These are phyloP conservation scores for Rhea americana DNA, from an alignment of 2,113 vertebrate genomes.

Conservation along the genomic window DNA sequence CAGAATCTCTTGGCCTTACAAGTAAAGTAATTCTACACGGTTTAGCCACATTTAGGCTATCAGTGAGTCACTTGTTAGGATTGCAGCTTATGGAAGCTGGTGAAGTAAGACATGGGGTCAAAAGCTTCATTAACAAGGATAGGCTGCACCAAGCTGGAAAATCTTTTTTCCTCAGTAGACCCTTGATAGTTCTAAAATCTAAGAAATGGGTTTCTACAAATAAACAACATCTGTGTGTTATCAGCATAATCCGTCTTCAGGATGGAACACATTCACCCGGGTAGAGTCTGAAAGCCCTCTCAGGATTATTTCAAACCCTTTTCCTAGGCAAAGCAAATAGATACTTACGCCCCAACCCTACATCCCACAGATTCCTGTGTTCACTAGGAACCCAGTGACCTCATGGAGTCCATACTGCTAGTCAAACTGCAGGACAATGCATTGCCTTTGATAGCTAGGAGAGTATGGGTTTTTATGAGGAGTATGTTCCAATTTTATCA, in stretches of 20 bases:
- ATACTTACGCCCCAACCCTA: background rate
- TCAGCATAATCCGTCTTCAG: slow-evolving; percentile 16
- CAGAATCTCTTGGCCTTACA: background rate
- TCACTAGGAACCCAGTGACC: background rate
- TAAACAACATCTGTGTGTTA: slow-evolving; percentile 66
- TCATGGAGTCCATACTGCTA: background rate
- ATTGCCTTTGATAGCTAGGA: background rate
- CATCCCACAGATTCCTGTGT: background rate
- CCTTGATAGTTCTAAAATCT: slow-evolving; percentile 40
- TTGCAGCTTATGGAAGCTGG: slow-evolving; percentile 27
- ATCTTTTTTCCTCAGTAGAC: background rate
- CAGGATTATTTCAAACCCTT: slow-evolving; percentile 20
- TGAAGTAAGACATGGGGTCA: slow-evolving; percentile 12
- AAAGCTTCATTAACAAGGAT: background rate
- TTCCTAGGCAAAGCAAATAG: slow-evolving; percentile 33
- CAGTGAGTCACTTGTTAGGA: slow-evolving; percentile 50
- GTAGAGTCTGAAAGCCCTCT: slow-evolving; percentile 37
- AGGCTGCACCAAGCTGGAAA: slow-evolving; percentile 10
- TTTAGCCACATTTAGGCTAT: background rate
- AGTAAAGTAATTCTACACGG: background rate
- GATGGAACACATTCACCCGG: slow-evolving; percentile 27
- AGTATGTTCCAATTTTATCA: background rate
- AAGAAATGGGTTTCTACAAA: slow-evolving; percentile 39
- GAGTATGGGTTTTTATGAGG: background rate
- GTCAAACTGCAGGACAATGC: background rate